These are phyloP conservation scores for Cantharis nigra DNA, from an alignment of 2,888 invertebrate genomes.

Conservation along the genomic window DNA sequence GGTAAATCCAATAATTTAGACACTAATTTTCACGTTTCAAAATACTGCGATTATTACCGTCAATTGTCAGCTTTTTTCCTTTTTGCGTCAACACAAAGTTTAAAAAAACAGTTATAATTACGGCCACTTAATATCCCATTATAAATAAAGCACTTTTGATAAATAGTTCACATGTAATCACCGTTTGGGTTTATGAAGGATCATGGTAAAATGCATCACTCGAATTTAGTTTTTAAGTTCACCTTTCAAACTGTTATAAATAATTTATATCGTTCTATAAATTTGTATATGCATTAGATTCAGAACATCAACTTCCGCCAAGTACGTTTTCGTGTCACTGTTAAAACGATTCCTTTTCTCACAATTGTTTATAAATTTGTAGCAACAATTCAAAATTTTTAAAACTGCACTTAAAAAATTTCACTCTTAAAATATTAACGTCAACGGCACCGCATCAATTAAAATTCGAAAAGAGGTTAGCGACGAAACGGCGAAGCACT, in stretches of 20 bases:
- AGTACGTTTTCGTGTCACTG: constrained; percentile 49
- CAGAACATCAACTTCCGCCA: constrained; percentile 33
- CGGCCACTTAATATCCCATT: not conserved
- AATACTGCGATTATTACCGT: constrained; percentile 38
- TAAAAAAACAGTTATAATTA: not conserved
- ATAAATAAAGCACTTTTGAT: constrained; percentile 1
- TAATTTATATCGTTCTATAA: constrained; percentile 17
- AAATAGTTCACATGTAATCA: constrained; percentile 30
- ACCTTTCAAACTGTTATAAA: constrained; percentile 13
- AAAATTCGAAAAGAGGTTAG: not conserved
- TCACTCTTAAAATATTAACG: not conserved
- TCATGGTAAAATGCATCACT: constrained; percentile 44
- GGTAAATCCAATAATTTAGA: constrained; percentile 44
- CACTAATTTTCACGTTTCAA: constrained; percentile 44
- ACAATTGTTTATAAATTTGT: constrained; percentile 2
- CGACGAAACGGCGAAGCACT: not conserved
- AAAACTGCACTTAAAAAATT: not conserved
- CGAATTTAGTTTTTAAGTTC: constrained; percentile 11
- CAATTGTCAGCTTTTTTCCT: not conserved
- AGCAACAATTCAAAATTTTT: not conserved
- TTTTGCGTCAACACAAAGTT: constrained; percentile 1
- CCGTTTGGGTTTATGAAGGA: constrained; percentile 43
- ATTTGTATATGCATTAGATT: constrained; percentile 13
- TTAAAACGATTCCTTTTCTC: constrained; percentile 25
- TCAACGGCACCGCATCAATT: not conserved